These are phyloP conservation scores for Drosophila biarmipes DNA, from an alignment of 1,140 invertebrate species.

Conservation along the genomic window DNA sequence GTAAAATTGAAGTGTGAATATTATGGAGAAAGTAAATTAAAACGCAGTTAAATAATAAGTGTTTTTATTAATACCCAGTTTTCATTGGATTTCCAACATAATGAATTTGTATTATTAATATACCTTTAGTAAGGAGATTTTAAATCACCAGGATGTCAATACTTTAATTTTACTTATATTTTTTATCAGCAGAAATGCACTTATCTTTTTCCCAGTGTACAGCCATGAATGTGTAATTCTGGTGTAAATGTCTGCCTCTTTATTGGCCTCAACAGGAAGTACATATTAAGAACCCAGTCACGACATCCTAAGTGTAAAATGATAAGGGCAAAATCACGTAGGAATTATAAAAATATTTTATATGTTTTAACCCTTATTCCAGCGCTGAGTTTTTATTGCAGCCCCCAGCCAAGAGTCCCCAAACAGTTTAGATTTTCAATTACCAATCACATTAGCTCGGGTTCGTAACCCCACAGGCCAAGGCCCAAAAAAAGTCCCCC, in stretches of 20 bases:
- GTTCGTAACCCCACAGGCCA: not conserved
- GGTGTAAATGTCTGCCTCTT: not conserved
- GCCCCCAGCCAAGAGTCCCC: constrained; percentile 2
- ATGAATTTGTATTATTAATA: no score
- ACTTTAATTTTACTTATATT: no score
- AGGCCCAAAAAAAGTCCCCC: constrained; percentile 1
- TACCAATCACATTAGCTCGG: constrained; percentile 29
- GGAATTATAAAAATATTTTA: constrained; percentile 29
- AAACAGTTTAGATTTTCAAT: constrained; percentile 18
- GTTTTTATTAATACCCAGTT: no score
- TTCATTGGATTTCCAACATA: no score
- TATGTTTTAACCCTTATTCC: constrained; percentile 11
- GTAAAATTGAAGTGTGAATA: no score
- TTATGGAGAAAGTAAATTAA: no score
- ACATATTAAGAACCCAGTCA: constrained; percentile 1
- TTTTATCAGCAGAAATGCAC: no score
- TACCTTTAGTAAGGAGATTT: no score
- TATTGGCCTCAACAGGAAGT: not conserved
- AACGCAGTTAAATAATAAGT: no score
- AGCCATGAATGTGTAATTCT: not conserved
- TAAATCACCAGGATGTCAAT: no score
- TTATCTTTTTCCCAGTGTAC: not conserved
- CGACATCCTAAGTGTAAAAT: constrained; percentile 12
- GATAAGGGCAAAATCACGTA: constrained; percentile 17
- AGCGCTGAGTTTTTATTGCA: not conserved